Percentiles rank a stretch among this genome's conserved stretches.
These are phyloP conservation scores for Orestias chungarensis DNA, from an alignment of 2,797 vertebrate genomes.

Conservation along the genomic window DNA sequence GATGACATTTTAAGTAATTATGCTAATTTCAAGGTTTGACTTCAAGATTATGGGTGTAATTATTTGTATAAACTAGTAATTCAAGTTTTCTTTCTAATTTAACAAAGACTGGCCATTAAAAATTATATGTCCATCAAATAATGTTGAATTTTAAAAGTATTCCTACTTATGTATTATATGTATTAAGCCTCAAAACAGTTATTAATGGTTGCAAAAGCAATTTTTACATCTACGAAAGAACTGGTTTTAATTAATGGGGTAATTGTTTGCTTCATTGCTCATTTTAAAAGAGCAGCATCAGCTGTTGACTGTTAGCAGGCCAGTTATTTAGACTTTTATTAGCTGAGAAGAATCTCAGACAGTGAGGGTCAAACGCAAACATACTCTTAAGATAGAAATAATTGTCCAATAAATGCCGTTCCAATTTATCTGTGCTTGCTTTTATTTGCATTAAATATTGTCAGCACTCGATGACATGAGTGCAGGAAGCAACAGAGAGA, in stretches of 20 bases:
- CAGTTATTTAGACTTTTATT: background rate
- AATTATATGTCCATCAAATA: background rate
- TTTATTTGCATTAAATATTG: conserved; percentile 23
- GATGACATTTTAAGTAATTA: background rate
- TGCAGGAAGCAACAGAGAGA: conserved; percentile 8
- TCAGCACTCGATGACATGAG: conserved; percentile 22
- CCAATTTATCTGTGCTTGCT: conserved; percentile 30
- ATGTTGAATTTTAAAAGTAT: background rate
- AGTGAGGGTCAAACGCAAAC: background rate
- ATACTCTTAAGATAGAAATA: background rate
- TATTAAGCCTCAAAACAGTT: background rate
- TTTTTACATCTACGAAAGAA: background rate
- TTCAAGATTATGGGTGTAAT: too few species aligned
- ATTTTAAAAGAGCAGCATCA: background rate
- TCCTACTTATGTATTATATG: too few species aligned
- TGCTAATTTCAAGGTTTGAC: background rate
- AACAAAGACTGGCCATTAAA: background rate
- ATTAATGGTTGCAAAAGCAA: background rate
- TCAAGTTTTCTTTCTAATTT: background rate
- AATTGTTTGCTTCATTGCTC: background rate
- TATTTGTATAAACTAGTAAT: too few species aligned
- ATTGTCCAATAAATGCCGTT: conserved; percentile 51
- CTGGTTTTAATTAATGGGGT: too few species aligned
- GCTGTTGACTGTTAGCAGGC: background rate
- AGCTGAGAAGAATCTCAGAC: conserved; percentile 1